Evolutionary conservation across 2,113 vertebrate species (phyloP), one percentile per base, ranked within the genome.

Genomic region (Nicator chloris): DNA sequence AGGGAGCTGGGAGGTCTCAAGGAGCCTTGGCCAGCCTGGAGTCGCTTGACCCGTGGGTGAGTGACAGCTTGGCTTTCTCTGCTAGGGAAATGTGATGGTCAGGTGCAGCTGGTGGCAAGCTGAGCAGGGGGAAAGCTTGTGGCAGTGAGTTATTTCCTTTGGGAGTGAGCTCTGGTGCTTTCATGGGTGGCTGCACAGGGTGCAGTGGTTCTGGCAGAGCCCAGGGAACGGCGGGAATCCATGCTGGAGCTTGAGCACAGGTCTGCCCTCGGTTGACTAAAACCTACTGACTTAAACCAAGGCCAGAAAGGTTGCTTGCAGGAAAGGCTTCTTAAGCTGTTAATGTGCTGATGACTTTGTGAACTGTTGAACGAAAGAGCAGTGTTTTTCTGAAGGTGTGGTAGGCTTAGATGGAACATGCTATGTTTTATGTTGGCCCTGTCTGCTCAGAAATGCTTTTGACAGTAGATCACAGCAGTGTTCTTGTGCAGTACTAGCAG

Each of bases 71-170:
- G 15, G 11, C 5, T 19, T 79, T 72, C 15, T 76, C 14, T 61
- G 0, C 2, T 1, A 27, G 54, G 50, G 12, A 37, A 70, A 19
- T 1, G 40, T 9, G 19, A 7, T 3, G 6, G 17, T 13, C 1
- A 3, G 33, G 7, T 7, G 13, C 3, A 18, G 80, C 17, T 80
- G 45, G 44, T n/a, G 24, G 63, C 16, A 9, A 56, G 37, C 28
- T 54, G 24, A 37, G 5, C 21, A 53, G 19, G 18, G 7, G 7
- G 9, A 42, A 76, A 44, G 28, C 22, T 69, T 31, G 57, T 44
- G 49, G 40, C 15, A 37, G 7, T 10, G 37, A 31, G 11, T 4
- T 3, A 5, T 28, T 77, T 56, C 27, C 10, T 10, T 11, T 31
- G 30, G 11, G 15, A 44, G 28, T 4, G 44, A 88, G 22, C 18